Conservation (phyloP, 2,888 invertebrate species). For the Arctia plantaginis region DNA sequence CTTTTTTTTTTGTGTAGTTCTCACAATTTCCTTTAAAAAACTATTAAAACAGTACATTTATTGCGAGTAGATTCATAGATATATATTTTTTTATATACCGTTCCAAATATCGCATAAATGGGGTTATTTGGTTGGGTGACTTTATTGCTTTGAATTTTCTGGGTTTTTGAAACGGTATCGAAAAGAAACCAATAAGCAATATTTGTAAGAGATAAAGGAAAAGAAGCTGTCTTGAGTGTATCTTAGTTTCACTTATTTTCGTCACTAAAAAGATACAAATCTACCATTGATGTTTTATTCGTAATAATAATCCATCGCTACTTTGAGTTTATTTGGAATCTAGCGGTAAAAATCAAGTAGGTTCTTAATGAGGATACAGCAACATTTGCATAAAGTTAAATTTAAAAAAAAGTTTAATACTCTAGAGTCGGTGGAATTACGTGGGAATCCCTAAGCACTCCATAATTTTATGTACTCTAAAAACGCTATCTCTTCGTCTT, state of each 20-base stretch:
- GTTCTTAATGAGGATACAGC: not conserved
- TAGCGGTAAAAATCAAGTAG: not conserved
- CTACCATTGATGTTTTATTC: not conserved
- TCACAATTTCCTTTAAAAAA: no score
- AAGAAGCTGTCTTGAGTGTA: not conserved
- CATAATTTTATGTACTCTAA: no score
- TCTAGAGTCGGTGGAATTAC: no score
- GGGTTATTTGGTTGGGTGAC: constrained; percentile 1
- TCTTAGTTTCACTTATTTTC: not conserved
- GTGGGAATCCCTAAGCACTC: no score
- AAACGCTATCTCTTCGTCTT: no score
- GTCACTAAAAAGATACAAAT: not conserved
- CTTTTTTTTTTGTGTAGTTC: no score
- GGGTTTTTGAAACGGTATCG: not conserved
- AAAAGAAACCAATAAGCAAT: not conserved
- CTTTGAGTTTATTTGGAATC: constrained; percentile 2
- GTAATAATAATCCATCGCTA: not conserved
- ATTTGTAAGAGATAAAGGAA: not conserved
- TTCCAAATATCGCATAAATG: constrained; percentile 5
- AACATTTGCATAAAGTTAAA: no score
- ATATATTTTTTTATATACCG: not conserved
- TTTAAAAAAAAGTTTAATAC: no score
- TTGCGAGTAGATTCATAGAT: not conserved
- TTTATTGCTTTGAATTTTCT: not conserved
- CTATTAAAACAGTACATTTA: not conserved